Evolutionary conservation across 2,888 invertebrate genomes (phyloP), one percentile per base, ranked within the genome.

Genomic region (Drosophila picticornis): DNA sequence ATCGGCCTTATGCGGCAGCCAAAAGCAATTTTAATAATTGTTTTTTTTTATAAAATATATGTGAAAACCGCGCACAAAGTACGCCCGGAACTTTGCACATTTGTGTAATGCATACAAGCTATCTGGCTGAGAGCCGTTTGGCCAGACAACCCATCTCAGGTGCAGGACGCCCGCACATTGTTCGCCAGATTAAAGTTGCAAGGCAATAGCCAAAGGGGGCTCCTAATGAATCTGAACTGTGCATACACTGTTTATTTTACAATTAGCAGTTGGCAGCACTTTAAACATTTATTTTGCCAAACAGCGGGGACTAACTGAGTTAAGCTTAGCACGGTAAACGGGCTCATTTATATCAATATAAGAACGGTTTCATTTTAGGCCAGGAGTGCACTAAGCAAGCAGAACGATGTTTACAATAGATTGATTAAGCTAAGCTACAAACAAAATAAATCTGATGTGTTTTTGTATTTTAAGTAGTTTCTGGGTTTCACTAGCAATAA

Each of bases 11-110:
- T 72, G 66, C 69, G 75, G 63, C 70, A 38, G 81, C 59, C 65
- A 68, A 72, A 81, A 85, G 84, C 84, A 86, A 86, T 86, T 86
- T 86, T 84, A 88, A 86, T 86, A 86, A 86, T 86, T 86, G 86
- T 88, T 86, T n/a, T 10, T 38, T 40, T 40, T 4, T 66, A 77
- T 82, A 75, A 86, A 78, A 85, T 80, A 77, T 74, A 76, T 72
- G 64, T 51, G 68, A 58, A 22, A 57, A 43, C 29, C 29, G 40
- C 22, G 51, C 40, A 36, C 57, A 67, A 40, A 51, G 25, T 58
- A 55, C 27, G 67, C 27, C 55, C 55, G 46, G 59, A 68, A 72
- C 62, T 78, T 67, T 61, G 72, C 72, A 61, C 72, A 67, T 61
- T 65, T 55, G n/a, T 52, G 51, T 38, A 58, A 62, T 62, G 70